Conservation (phyloP, 2,888 invertebrate species). For the Cabera pusaria region DNA sequence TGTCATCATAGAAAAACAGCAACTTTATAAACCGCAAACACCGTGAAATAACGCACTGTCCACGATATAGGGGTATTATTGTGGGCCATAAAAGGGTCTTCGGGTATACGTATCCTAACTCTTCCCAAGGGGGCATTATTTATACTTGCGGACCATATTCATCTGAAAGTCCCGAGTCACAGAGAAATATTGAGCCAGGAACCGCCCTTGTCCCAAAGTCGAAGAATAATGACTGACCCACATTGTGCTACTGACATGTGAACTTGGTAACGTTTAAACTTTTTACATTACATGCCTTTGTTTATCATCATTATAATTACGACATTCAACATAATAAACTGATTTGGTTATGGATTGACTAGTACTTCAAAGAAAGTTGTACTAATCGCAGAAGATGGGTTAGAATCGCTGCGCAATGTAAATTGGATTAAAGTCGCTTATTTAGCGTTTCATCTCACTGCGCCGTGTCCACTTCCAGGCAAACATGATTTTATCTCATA, state of each 20-base stretch:
- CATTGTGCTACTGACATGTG: constrained; percentile 39
- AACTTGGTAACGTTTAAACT: constrained; percentile 29
- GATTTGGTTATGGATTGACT: too few relatives aligned
- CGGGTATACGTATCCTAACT: constrained; percentile 53
- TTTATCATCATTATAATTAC: too few relatives aligned
- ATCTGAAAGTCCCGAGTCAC: constrained; percentile 47
- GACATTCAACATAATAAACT: too few relatives aligned
- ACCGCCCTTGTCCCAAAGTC: constrained; percentile 34
- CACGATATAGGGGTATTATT: constrained; percentile 48
- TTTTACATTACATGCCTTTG: constrained; percentile 2
- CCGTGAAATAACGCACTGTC: constrained; percentile 34
- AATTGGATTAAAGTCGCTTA: too few relatives aligned
- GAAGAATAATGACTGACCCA: constrained; percentile 53
- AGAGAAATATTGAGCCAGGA: constrained; percentile 43
- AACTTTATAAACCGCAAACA: constrained; percentile 31
- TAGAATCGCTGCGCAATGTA: too few relatives aligned
- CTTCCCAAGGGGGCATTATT: constrained; percentile 60
- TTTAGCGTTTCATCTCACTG: too few relatives aligned
- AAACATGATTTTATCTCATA: too few relatives aligned
- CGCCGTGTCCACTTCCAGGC: too few relatives aligned
- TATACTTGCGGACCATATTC: constrained; percentile 47
- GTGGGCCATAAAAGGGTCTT: constrained; percentile 60
- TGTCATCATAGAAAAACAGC: not conserved
- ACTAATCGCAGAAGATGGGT: too few relatives aligned
- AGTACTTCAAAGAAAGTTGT: too few relatives aligned